Base-by-base conservation (phyloP, 2,888 invertebrate species). In the Eupithecia abbreviata region DNA sequence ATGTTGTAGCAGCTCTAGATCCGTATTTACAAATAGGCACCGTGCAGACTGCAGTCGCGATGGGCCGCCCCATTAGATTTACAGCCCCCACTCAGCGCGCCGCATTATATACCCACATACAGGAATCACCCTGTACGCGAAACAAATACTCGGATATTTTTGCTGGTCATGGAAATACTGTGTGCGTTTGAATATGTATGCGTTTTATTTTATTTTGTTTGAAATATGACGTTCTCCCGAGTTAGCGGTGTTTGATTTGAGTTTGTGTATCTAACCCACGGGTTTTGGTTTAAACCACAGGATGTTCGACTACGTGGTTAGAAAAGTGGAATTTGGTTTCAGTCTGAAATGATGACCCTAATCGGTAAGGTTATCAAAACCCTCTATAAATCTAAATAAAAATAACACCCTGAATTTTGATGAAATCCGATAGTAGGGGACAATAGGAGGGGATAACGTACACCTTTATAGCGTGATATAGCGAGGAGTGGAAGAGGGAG, bases 11-110 rank as follows among this genome's bases (percentile, higher is more conserved):
- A 84, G 13, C 87, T 86, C 86, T 77, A 80, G 70, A 68, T 30
- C 2, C 10, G n/a, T 62, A 73, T 4, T 71, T 85, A 74, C 76
- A 79, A 79, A 73, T 81, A 84, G 81, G 82, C 84, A 82, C 81
- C 84, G 62, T 30, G 80, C 85, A 80, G 84, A 80, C 87, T 90
- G 91, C 90, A 89, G 89, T 90, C 84, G 87, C 88, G 87, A 85
- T 89, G 89, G 87, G 84, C 87, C 80, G 85, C 85, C 84, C 90
- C 90, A 89, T 91, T 90, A 91, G 91, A 92, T 91, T 79, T 77
- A 79, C 79, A 74, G 68, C 74, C 74, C 62, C 74, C 51, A 79
- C 73, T 76, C 77, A 74, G 78, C 78, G 62, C 58, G 0, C 68
- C n/a, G 45, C 45, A 45, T 70, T 76, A 70, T 70, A 45, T 67